Conservation (phyloP, 2,888 invertebrate species). For the Leptopterna dolabrata region DNA sequence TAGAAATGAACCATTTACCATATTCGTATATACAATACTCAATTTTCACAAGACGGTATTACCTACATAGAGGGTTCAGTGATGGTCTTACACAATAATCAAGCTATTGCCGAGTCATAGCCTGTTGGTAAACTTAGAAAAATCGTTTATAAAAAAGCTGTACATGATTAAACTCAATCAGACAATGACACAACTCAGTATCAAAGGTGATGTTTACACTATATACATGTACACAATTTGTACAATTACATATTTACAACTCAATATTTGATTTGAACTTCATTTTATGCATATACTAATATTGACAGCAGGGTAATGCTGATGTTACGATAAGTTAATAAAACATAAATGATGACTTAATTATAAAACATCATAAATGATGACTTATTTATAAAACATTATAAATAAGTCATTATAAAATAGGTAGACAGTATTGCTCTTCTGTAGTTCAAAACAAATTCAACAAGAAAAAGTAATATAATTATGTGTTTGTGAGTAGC, state of each 20-base stretch:
- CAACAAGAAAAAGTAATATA: not conserved
- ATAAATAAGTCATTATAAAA: not conserved
- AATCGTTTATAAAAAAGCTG: not conserved
- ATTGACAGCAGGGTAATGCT: not conserved
- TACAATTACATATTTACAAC: not conserved
- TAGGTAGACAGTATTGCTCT: not conserved
- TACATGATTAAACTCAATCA: not conserved
- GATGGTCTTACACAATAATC: not conserved
- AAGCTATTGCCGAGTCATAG: not conserved
- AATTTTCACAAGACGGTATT: not conserved
- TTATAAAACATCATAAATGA: no score
- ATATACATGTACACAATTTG: not conserved
- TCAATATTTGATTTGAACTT: constrained; percentile 1
- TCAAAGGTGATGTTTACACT: not conserved
- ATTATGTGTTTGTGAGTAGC: not conserved
- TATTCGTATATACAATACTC: not conserved
- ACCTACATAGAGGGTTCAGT: not conserved
- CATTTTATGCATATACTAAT: not conserved
- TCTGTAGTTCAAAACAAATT: not conserved
- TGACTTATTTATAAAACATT: not conserved
- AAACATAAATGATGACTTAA: no score
- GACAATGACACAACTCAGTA: not conserved
- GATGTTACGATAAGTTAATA: not conserved
- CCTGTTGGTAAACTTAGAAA: not conserved
- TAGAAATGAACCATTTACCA: not conserved